phyloP scores from a whole-genome alignment of 2,797 vertebrate species.

The Anolis apletophallus region DNA sequence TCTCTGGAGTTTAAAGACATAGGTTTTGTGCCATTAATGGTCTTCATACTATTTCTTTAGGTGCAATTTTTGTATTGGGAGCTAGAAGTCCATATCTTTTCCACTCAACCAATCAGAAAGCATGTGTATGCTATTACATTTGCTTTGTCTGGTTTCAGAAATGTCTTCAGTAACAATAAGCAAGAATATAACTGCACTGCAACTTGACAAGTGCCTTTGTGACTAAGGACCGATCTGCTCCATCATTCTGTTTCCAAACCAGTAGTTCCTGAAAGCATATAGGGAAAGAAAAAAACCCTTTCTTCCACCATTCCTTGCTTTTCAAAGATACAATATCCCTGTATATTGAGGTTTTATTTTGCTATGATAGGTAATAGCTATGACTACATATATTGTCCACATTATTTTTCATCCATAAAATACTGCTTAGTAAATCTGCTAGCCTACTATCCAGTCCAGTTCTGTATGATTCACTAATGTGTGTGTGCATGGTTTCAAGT shows the following conservation, averaged over 20 bases:
- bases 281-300: not conserved
- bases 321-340: not conserved
- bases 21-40: not conserved
- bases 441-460: not conserved
- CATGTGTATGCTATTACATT: not conserved
- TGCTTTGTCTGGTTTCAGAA: not conserved
- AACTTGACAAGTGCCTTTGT: not conserved
- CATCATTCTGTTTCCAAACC: not conserved
- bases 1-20: not conserved
- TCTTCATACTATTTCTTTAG: not conserved
- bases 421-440: not conserved
- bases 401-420: not conserved
- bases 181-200: not conserved
- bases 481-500: too few relatives aligned
- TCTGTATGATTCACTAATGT: not conserved
- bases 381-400: not conserved
- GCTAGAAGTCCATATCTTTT: not conserved
- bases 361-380: not conserved
- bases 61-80: not conserved
- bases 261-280: not conserved
- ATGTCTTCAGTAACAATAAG: not conserved
- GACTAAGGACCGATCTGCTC: not conserved
- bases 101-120: not conserved
- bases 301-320: not conserved
- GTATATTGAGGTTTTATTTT: not conserved